phyloP scores from a whole-genome alignment of 2,888 invertebrate genomes.

The Prosopocoilus inquinatus region DNA sequence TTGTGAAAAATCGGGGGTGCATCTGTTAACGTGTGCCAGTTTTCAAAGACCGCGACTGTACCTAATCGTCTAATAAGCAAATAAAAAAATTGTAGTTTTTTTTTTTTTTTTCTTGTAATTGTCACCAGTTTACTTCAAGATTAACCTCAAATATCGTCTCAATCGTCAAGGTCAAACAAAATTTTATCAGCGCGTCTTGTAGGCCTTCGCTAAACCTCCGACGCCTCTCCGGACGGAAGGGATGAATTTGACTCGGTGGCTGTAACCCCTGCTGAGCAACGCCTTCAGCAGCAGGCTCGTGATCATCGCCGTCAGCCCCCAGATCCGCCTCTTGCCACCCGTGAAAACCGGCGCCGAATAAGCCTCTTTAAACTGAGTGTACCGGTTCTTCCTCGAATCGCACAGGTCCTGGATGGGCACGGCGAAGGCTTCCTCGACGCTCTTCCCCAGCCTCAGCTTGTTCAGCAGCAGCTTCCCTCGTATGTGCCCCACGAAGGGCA shows the following conservation, averaged over 20 bases:
- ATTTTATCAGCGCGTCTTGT: no score
- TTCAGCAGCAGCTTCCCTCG: constrained; percentile 53
- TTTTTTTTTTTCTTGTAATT: no score
- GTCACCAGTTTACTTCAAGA: no score
- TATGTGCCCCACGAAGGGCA: constrained; percentile 71
- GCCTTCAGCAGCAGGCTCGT: constrained; percentile 69
- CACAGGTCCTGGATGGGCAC: constrained; percentile 66
- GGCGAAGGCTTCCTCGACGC: constrained; percentile 76
- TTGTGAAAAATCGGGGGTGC: no score
- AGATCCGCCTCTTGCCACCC: constrained; percentile 62
- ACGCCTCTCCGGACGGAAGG: constrained; percentile 29
- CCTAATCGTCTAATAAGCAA: no score
- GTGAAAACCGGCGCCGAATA: constrained; percentile 66
- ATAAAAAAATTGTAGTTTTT: no score
- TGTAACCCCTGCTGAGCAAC: constrained; percentile 61
- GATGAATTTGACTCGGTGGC: constrained; percentile 50
- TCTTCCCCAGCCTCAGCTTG: constrained; percentile 62
- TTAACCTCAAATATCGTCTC: no score
- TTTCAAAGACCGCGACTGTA: no score
- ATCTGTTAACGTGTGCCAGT: no score
- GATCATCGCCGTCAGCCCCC: constrained; percentile 77
- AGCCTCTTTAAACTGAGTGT: constrained; percentile 68
- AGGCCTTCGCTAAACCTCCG: no score
- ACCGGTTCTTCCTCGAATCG: constrained; percentile 57
- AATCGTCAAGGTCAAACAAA: no score